Evolutionary conservation across 2,888 invertebrate genomes (phyloP), one percentile per base, ranked within the genome.

Genomic region (Caenorhabditis angaria): DNA sequence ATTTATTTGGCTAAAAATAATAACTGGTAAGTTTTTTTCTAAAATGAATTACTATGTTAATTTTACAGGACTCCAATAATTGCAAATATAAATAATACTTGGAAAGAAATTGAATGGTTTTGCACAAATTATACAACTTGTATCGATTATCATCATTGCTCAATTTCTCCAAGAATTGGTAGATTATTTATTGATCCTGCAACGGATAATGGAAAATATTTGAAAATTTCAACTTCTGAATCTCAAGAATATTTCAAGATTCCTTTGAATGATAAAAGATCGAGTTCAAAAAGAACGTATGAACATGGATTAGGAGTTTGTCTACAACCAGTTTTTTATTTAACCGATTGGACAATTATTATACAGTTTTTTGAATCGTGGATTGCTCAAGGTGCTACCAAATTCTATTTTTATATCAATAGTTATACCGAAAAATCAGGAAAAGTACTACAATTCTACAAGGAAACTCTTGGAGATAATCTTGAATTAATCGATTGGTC

Each of bases 351-450:
- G 58, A 59, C 76, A 27, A 32, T 80, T 12, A 53, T 80, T 28
- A 65, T 78, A 5, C 78, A 80, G 32, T 79, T 78, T 56, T 79
- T 79, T 58, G 79, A 79, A 48, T 74, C 69, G 48, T 79, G 79
- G 79, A 25, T 79, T 2, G 66, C 64, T 25, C 57, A 65, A 32
- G 79, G 79, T 20, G 76, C 79, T 29, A 79, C 80, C 1, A 79
- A 80, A 35, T 79, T 79, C 55, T 79, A 70, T 60, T 73, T 79
- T 47, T 79, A 79, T 61, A 27, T 70, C 12, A 70, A 80, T 32
- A 70, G 65, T 14, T 68, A 70, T 35, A 41, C 76, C 4, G n/a
- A 51, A 6, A 59, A 76, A 48, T 74, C 61, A 6, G n/a, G 41
- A 20, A 27, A 24, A 22, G 61, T 71, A 1, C 53, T 71, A 12